Base-by-base conservation (phyloP, 2,797 vertebrate genomes). In the Gobio occitaniae region DNA sequence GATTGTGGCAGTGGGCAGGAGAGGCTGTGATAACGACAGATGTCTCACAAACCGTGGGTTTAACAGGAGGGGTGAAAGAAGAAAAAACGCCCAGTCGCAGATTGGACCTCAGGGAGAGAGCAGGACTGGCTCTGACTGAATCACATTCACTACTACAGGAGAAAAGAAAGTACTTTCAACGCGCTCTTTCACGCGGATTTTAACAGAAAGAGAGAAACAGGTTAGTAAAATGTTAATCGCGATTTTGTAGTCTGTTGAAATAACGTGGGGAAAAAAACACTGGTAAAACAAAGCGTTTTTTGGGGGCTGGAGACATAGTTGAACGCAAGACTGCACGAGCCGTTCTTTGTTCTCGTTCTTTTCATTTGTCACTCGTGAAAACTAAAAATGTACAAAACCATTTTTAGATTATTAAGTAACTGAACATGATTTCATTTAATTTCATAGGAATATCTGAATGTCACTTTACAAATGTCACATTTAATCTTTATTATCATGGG, bases 21-120 rank as follows among this genome's bases (percentile, higher is more conserved):
- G 90, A 92, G 90, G 91, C 90, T 92, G 93, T 91, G 94, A 93
- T 93, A 93, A 91, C 93, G 94, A 95, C 94, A 95, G 94, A 95
- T 95, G 94, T 94, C 94, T 92, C 87, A 91, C 93, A 82, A 90
- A 91, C 90, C 86, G 92, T 85, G 91, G 81, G 78, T 87, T 87
- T 80, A 80, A 76, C 86, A 87, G 88, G 88, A 93, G 91, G 92
- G 92, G 91, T 91, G 88, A 50, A 89, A 92, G 88, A 91, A 91
- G 91, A 63, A 76, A 89, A 89, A 52, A 90, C 89, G 71, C 91
- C 88, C 91, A 92, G 90, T 89, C 90, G 85, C 90, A 91, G 74
- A 83, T 92, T 92, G 92, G 90, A 93, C 88, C 91, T 92, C 91
- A 76, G 91, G 93, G 90, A 94, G 91, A 87, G 91, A 91, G 92